These are phyloP conservation scores for Drosophila micromelanica DNA, from an alignment of 1,140 invertebrate species.

Conservation along the genomic window DNA sequence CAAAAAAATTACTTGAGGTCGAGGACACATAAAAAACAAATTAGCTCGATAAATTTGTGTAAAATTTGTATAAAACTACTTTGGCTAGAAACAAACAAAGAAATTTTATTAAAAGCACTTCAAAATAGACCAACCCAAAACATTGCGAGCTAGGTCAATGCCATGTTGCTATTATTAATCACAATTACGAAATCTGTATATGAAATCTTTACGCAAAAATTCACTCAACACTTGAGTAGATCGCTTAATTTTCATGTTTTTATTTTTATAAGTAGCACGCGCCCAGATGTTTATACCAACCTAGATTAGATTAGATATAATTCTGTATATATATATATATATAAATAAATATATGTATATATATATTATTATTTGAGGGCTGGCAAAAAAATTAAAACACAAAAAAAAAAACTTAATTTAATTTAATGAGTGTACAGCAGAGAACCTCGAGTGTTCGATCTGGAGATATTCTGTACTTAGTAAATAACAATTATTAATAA, in stretches of 20 bases:
- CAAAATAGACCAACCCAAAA: slow-evolving; percentile 46
- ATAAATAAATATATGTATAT: too few species aligned
- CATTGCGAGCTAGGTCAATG: slow-evolving; percentile 38
- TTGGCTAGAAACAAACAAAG: not conserved
- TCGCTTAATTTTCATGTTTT: not conserved
- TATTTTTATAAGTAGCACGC: slow-evolving; percentile 15
- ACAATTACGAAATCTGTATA: slow-evolving; percentile 10
- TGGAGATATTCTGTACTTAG: too few species aligned
- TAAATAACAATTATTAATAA: too few species aligned
- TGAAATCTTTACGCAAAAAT: slow-evolving; percentile 18
- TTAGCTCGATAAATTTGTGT: slow-evolving; percentile 7
- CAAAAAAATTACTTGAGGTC: slow-evolving; percentile 1
- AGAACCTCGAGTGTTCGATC: too few species aligned
- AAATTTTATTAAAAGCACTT: slow-evolving; percentile 3
- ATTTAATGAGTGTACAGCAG: too few species aligned
- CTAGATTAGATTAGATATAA: slow-evolving; percentile 11
- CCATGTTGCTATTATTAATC: slow-evolving; percentile 27
- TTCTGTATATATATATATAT: too few species aligned
- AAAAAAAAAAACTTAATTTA: not conserved
- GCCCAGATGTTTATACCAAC: slow-evolving; percentile 29
- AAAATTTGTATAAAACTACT: slow-evolving; percentile 16
- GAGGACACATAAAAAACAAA: slow-evolving; percentile 27
- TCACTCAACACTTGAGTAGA: slow-evolving; percentile 1
- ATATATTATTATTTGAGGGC: slow-evolving; percentile 1
- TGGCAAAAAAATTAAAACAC: not conserved